Conservation (phyloP, 2,113 vertebrate species). For the Saimiri boliviensis region DNA sequence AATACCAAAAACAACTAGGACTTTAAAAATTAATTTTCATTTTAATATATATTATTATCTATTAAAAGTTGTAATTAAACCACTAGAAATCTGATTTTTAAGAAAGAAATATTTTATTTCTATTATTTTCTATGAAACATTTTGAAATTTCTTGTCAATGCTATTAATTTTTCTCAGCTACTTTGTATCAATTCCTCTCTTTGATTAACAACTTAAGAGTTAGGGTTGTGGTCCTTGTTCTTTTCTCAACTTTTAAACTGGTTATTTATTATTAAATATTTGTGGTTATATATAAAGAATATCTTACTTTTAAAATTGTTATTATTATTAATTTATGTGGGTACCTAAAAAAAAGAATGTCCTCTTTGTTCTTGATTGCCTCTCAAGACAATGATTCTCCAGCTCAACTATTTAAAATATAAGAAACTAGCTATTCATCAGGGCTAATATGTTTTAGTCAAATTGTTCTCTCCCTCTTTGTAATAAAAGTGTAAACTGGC, state of each 20-base stretch:
- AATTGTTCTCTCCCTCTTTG: neutral
- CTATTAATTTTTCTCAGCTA: neutral
- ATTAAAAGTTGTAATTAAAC: neutral
- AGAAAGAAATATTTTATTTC: neutral
- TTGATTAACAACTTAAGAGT: neutral
- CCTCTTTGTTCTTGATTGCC: neutral
- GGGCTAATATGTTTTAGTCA: neutral
- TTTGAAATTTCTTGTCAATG: neutral
- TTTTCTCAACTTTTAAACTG: too few relatives aligned
- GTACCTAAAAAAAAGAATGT: neutral
- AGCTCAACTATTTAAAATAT: neutral
- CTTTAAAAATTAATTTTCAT: neutral
- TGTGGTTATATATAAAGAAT: too few relatives aligned
- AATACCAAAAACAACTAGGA: neutral
- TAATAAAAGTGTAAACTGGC: neutral
- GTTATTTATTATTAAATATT: too few relatives aligned
- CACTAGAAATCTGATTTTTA: neutral
- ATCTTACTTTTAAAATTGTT: too few relatives aligned
- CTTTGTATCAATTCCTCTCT: neutral
- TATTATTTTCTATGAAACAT: neutral
- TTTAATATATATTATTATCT: neutral
- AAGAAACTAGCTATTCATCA: neutral
- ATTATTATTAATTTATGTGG: too few relatives aligned
- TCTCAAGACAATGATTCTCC: neutral
- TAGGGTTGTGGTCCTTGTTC: neutral